These are phyloP conservation scores for Thalassarche chlororhynchos DNA, from an alignment of 2,113 vertebrate species.

Conservation along the genomic window DNA sequence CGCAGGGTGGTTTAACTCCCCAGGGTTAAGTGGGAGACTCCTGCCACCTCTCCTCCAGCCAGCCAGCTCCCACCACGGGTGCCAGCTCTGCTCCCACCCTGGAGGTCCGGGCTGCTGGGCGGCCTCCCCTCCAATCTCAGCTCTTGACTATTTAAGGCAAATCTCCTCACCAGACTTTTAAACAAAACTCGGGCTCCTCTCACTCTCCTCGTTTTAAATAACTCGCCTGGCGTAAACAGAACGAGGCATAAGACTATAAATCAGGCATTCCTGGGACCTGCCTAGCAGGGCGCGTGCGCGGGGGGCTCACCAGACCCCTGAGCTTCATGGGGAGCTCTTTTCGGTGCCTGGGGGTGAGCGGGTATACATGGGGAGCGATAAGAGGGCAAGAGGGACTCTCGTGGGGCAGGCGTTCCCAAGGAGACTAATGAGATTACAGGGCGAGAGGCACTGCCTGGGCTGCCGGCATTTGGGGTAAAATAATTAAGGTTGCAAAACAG, in stretches of 20 bases:
- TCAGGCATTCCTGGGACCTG: conserved; percentile 56
- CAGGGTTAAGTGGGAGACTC: neutral
- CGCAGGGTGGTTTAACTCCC: neutral
- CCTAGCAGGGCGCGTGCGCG: neutral
- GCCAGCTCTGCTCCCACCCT: neutral
- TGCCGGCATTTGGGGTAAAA: neutral
- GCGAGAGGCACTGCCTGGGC: neutral
- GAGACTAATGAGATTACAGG: neutral
- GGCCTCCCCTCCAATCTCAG: conserved; percentile 30
- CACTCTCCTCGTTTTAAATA: conserved; percentile 66
- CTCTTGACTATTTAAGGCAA: conserved; percentile 80
- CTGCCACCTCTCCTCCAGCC: neutral
- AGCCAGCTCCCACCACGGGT: neutral
- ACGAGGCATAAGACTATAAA: conserved; percentile 54
- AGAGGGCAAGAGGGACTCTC: neutral
- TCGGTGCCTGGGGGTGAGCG: fast-evolving
- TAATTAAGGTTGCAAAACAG: neutral
- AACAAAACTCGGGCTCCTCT: conserved; percentile 69
- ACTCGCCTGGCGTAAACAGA: conserved; percentile 70
- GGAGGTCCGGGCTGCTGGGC: neutral
- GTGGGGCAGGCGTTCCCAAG: neutral
- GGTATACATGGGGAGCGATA: fast-evolving
- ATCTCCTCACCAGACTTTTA: conserved; percentile 62
- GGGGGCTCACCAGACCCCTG: neutral
- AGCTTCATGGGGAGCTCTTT: neutral